These are phyloP conservation scores for Eciton burchellii DNA, from an alignment of 1,140 invertebrate genomes.

Conservation along the genomic window DNA sequence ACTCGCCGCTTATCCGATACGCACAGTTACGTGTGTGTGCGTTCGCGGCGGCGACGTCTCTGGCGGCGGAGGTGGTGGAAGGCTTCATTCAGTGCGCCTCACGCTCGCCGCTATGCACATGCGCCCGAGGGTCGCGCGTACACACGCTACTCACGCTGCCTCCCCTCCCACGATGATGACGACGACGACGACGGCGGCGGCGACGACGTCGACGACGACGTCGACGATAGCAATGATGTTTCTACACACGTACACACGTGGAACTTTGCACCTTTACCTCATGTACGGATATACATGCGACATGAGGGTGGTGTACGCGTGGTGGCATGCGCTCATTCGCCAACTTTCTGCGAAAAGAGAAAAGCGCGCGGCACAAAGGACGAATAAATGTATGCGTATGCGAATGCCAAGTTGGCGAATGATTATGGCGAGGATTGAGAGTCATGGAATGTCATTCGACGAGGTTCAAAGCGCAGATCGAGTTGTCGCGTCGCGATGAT, in stretches of 20 bases:
- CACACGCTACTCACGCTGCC: slow-evolving; percentile 83
- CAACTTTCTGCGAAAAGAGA: slow-evolving; percentile 31
- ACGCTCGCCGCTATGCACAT: slow-evolving; percentile 74
- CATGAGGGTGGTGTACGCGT: neutral
- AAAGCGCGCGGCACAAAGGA: slow-evolving; percentile 5
- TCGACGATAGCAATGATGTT: slow-evolving; percentile 18
- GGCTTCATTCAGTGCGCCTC: slow-evolving; percentile 83
- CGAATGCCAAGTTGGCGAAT: slow-evolving; percentile 56
- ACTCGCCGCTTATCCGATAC: slow-evolving; percentile 38
- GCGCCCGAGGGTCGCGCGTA: slow-evolving; percentile 79
- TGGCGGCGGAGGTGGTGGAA: slow-evolving; percentile 72
- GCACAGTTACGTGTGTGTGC: slow-evolving; percentile 29
- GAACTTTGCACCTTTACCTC: slow-evolving; percentile 63
- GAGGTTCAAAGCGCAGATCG: no score
- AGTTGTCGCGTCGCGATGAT: no score
- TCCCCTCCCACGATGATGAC: slow-evolving; percentile 53
- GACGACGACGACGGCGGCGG: neutral
- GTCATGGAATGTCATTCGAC: no score
- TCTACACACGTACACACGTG: slow-evolving; percentile 51
- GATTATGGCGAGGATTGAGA: slow-evolving; percentile 36
- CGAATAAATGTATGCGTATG: no score
- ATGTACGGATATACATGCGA: neutral
- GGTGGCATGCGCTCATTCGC: slow-evolving; percentile 17
- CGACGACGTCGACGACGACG: neutral
- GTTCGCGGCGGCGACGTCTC: slow-evolving; percentile 59